phyloP scores from a whole-genome alignment of 1,140 invertebrate genomes.

The Mizuhopecten yessoensis region DNA sequence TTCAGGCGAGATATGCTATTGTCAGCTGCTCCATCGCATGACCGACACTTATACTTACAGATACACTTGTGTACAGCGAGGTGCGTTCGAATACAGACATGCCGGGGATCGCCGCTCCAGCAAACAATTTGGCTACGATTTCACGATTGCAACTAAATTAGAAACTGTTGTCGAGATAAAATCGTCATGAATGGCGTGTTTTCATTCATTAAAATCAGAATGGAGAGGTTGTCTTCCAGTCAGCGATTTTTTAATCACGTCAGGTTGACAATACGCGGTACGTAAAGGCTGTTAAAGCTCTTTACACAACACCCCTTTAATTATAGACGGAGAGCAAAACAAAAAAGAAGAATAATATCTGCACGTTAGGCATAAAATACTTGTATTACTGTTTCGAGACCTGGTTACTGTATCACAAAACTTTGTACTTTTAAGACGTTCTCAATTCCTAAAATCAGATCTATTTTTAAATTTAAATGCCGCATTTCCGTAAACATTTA shows the following conservation, averaged over 20 bases:
- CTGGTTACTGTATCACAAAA: no score
- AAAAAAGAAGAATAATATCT: neutral
- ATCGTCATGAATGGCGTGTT: neutral
- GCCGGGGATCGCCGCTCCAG: neutral
- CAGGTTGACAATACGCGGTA: neutral
- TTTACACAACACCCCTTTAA: neutral
- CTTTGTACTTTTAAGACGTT: no score
- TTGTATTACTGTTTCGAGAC: neutral
- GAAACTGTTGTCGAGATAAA: constrained; percentile 20
- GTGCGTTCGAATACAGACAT: neutral
- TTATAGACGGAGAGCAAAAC: neutral
- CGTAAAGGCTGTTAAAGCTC: neutral
- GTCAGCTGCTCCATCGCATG: neutral
- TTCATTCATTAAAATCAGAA: neutral
- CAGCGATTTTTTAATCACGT: neutral
- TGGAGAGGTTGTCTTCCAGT: constrained; percentile 16
- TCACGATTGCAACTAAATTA: constrained; percentile 11
- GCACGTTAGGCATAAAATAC: neutral
- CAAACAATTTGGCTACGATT: constrained; percentile 39
- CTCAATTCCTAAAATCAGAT: no score
- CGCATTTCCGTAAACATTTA: no score
- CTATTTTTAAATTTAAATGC: no score
- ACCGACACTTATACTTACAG: neutral
- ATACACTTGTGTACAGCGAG: neutral
- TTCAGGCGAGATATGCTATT: neutral